Evolutionary conservation across 1,140 invertebrate genomes (phyloP).

Genomic region (Megalopta genalis): DNA sequence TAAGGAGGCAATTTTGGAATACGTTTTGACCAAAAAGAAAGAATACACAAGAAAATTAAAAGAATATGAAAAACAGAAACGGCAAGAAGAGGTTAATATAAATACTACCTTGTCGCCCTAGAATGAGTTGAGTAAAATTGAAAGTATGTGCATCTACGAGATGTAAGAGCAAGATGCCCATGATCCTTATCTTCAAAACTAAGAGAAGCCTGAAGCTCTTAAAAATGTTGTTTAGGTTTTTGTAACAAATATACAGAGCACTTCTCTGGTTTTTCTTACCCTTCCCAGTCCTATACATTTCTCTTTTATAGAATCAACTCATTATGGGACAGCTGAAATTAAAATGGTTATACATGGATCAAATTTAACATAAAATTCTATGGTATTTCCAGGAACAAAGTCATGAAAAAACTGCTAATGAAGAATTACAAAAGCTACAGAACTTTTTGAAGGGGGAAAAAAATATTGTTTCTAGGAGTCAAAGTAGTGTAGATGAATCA

Average conservation of each 20-base stretch:
- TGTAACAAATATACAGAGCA: too few relatives aligned
- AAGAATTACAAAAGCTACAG: constrained; percentile 85
- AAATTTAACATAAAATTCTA: background rate
- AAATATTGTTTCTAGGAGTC: constrained; percentile 82
- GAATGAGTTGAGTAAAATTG: background rate
- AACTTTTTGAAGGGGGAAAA: constrained; percentile 90
- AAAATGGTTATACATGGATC: background rate
- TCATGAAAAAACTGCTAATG: constrained; percentile 84
- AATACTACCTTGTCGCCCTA: background rate
- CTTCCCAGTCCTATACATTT: too few relatives aligned
- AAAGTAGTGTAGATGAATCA: constrained; percentile 52
- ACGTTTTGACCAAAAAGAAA: constrained; percentile 96
- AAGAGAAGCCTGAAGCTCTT: too few relatives aligned
- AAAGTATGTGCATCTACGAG: too few relatives aligned
- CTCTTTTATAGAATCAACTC: too few relatives aligned
- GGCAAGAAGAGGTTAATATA: constrained; percentile 83
- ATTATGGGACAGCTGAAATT: too few relatives aligned
- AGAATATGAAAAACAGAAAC: constrained; percentile 94
- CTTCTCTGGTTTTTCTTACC: too few relatives aligned
- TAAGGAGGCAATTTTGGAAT: constrained; percentile 98
- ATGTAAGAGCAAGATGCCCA: too few relatives aligned
- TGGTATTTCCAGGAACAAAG: constrained; percentile 78
- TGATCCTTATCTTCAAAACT: too few relatives aligned
- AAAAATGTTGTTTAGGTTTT: too few relatives aligned
- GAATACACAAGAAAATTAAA: constrained; percentile 94